These are phyloP conservation scores for Brachyistius frenatus DNA, from an alignment of 2,113 vertebrate species.

Conservation along the genomic window DNA sequence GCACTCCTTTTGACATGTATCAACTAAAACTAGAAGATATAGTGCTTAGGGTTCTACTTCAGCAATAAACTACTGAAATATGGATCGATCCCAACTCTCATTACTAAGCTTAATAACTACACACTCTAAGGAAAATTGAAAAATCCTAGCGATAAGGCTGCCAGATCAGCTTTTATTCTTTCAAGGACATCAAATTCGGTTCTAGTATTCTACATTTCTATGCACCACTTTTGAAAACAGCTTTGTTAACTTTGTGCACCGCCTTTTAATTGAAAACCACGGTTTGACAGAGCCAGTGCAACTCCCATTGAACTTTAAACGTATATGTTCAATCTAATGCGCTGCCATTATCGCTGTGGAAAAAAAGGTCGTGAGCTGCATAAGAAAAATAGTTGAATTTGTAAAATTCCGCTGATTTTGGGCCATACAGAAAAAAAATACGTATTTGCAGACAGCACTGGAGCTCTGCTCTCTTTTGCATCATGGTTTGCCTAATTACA, in stretches of 20 bases:
- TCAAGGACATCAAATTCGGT: background rate
- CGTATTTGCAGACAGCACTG: slow-evolving; percentile 18
- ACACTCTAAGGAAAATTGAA: slow-evolving; percentile 13
- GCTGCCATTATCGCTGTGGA: background rate
- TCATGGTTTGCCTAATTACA: slow-evolving; percentile 61
- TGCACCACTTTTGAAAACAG: background rate
- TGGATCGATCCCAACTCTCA: slow-evolving; percentile 19
- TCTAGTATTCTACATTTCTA: slow-evolving; percentile 6
- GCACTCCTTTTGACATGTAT: background rate
- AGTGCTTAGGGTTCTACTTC: background rate
- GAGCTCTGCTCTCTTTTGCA: slow-evolving; percentile 27
- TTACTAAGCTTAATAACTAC: slow-evolving; percentile 18
- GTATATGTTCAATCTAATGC: background rate
- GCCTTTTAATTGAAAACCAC: slow-evolving; percentile 6
- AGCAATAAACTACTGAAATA: slow-evolving; percentile 7
- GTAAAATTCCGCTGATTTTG: slow-evolving; percentile 18
- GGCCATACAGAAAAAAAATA: background rate
- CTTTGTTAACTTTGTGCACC: background rate
- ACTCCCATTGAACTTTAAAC: slow-evolving; percentile 2
- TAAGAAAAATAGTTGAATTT: slow-evolving; percentile 19
- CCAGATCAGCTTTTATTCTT: slow-evolving; percentile 5
- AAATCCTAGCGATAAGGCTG: background rate
- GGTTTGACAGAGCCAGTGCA: background rate
- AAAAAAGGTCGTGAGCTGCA: background rate
- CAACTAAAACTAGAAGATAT: background rate